Percentiles rank a stretch among this genome's conserved stretches.
Evolutionary conservation across 2,113 vertebrate genomes (phyloP).

Genomic region (Semicossyphus pulcher): DNA sequence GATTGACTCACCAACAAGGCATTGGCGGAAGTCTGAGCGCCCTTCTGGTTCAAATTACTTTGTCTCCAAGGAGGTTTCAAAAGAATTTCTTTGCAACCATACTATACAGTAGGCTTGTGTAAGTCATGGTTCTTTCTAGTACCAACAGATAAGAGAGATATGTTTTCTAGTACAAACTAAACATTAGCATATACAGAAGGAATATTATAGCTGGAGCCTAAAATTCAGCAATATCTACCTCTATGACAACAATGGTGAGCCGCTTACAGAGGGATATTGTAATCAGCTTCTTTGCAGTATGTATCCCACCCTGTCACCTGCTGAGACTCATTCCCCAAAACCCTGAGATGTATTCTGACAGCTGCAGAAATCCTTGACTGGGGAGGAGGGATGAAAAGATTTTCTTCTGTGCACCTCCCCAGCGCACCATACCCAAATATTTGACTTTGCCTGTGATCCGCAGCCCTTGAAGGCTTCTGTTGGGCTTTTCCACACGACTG

Average conservation of each 20-base stretch:
- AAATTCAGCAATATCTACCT: conserved; percentile 16
- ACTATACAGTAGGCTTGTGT: neutral
- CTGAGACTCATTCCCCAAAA: conserved; percentile 65
- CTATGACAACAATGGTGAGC: conserved; percentile 11
- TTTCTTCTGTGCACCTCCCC: conserved; percentile 68
- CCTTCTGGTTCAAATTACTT: neutral
- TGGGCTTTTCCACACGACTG: conserved; percentile 74
- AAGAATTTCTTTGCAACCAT: neutral
- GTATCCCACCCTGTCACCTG: conserved; percentile 69
- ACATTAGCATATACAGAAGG: conserved; percentile 9
- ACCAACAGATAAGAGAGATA: neutral
- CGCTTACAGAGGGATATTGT: conserved; percentile 34
- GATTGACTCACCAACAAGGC: neutral
- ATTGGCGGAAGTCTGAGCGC: neutral
- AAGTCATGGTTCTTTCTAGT: neutral
- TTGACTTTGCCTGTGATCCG: conserved; percentile 79
- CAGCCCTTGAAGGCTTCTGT: conserved; percentile 77
- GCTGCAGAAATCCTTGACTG: conserved; percentile 75
- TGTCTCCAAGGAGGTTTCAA: no score
- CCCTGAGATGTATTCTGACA: conserved; percentile 76
- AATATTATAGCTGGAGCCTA: neutral
- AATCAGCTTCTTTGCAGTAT: conserved; percentile 60
- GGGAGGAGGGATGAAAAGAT: conserved; percentile 70
- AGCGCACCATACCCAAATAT: conserved; percentile 75
- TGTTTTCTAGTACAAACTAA: conserved; percentile 24